phyloP scores from a whole-genome alignment of 2,797 vertebrate genomes.

The Hybognathus amarus region DNA sequence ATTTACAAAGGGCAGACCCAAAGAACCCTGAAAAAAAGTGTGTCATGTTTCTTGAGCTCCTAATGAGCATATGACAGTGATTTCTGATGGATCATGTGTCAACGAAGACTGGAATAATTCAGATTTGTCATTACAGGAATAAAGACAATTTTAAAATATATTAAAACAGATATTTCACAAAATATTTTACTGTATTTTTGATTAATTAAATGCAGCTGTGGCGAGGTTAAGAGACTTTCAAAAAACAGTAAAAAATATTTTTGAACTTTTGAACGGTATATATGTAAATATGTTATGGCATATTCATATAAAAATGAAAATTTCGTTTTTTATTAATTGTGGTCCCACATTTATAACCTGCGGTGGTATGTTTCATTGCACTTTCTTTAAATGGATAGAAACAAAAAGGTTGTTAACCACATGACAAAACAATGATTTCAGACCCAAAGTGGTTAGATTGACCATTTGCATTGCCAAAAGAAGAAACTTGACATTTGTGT shows the following conservation, averaged over 20 bases:
- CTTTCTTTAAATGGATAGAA: neutral
- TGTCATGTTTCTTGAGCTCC: neutral
- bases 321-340: neutral
- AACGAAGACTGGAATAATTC: no score
- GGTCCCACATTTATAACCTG: neutral
- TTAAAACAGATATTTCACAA: neutral
- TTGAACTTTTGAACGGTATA: neutral
- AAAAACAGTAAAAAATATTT: neutral
- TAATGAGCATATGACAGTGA: neutral
- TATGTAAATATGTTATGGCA: neutral
- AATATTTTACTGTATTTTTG: neutral
- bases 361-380: neutral
- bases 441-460: constrained; percentile 2
- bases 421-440: constrained; percentile 5
- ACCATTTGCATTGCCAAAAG: constrained; percentile 20
- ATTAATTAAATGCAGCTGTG: neutral
- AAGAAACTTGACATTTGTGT: constrained; percentile 37
- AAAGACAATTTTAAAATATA: neutral
- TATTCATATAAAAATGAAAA: neutral
- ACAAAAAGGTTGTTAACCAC: neutral
- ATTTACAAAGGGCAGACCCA: neutral
- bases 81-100: neutral
- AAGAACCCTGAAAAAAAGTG: neutral
- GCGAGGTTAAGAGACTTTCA: neutral
- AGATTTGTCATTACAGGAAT: neutral